Base-by-base conservation (phyloP, 2,797 vertebrate species). In the Pangasius krempfi region DNA sequence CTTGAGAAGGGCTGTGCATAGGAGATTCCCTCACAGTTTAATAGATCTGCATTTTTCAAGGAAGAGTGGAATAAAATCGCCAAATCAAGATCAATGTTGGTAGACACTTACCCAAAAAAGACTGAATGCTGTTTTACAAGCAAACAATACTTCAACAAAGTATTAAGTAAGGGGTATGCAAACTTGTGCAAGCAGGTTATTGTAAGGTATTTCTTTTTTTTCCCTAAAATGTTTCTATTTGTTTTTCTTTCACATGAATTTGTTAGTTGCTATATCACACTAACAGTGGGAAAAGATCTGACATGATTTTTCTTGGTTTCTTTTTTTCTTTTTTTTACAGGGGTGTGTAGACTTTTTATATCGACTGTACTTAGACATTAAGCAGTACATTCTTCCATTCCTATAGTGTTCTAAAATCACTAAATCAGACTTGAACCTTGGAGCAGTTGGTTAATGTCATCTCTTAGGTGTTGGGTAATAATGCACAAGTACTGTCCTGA, bases 291-390 rank as follows among this genome's bases (percentile, higher is more conserved):
- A 37, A 33, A 37, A 30, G 14, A 14, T 37, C 10, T 7, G 18
- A 18, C 16, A 62, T 25, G 60, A 62, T 25, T 62, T 25, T 10
- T 9, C 60, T 62, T 62, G 60, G 2, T n/a, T 64, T 62, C 0
- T 8, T 25, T 62, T 27, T n/a, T 52, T 56, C 9, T 10, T 27
- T 27, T 62, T 60, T 64, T 64, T 64, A n/a, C 27, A 0, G 86
- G 92, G 30, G 73, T 84, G 47, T 44, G 18, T 56, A 5, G 7
- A 10, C 64, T 64, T 27, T 64, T 27, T 64, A 64, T 64, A 27
- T 64, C 27, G 2, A 64, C 62, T 68, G 30, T 68, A 30, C n/a
- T 64, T 62, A 25, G 60, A 62, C 25, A 3, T n/a, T 64, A n/a
- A 64, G 27, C 62, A 62, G 10, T 13, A 64, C 62, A 0, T 30